phyloP scores from a whole-genome alignment of 2,113 vertebrate genomes.

The Phalacrocorax brasilianus region DNA sequence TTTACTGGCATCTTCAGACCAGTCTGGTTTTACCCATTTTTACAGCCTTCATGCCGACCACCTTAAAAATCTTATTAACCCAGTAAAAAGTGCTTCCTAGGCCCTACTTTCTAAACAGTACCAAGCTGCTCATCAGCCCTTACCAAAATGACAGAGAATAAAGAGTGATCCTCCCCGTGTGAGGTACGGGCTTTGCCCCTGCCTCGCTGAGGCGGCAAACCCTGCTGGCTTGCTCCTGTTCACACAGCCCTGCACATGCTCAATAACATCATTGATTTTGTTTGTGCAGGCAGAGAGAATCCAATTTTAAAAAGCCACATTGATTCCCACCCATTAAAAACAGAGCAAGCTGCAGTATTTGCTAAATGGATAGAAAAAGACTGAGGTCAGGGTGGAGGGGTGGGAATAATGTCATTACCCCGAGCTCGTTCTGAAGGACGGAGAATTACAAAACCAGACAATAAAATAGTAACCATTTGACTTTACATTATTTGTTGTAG shows the following conservation, averaged over 20 bases:
- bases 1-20: not conserved
- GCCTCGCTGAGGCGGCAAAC: slow-evolving; percentile 24
- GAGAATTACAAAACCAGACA: not conserved
- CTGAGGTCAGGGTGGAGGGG: slow-evolving; percentile 21
- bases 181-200: not conserved
- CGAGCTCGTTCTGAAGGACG: not conserved
- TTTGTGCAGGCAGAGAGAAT: slow-evolving; percentile 57
- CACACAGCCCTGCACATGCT: slow-evolving; percentile 55
- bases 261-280: slow-evolving; percentile 64
- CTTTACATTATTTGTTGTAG: not conserved
- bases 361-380: slow-evolving; percentile 58
- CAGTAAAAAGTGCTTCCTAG: not conserved
- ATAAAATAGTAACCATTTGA: not conserved
- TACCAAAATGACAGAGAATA: not conserved
- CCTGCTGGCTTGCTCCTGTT: not conserved
- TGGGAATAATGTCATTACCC: slow-evolving; percentile 39
- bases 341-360: slow-evolving; percentile 47
- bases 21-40: not conserved
- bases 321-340: slow-evolving; percentile 60
- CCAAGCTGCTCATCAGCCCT: not conserved
- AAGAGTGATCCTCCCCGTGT: not conserved
- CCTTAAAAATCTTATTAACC: not conserved
- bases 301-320: slow-evolving; percentile 64
- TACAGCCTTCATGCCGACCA: not conserved
- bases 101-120: not conserved